These are phyloP conservation scores for Drosophila atripex DNA, from an alignment of 2,888 invertebrate genomes.

Conservation along the genomic window DNA sequence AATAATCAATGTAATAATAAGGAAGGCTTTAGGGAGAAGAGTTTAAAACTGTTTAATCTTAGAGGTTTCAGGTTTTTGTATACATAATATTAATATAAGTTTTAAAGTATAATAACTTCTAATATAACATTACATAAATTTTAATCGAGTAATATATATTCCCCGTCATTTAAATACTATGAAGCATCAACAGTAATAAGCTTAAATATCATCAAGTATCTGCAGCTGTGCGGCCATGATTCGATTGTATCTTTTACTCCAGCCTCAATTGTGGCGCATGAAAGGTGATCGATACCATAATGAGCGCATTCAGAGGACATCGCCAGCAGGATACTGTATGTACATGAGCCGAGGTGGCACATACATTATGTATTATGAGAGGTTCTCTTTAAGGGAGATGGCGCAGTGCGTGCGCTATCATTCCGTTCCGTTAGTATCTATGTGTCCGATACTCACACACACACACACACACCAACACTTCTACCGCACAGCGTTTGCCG, in stretches of 20 bases:
- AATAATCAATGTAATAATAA: no score
- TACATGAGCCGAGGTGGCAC: constrained; percentile 12
- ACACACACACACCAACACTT: constrained; percentile 6
- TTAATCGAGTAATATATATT: no score
- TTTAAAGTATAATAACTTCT: neutral
- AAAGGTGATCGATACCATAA: constrained; percentile 61
- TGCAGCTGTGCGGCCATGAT: constrained; percentile 25
- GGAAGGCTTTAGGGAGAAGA: neutral
- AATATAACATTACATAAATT: neutral
- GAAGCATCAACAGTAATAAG: no score
- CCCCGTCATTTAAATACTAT: neutral
- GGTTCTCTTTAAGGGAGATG: constrained; percentile 52
- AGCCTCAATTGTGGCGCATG: constrained; percentile 51
- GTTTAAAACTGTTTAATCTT: neutral
- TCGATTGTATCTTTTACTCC: constrained; percentile 40
- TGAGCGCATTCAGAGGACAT: constrained; percentile 44
- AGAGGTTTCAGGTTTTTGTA: no score
- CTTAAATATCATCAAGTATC: constrained; percentile 33
- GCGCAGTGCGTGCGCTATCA: constrained; percentile 69
- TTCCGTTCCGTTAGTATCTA: constrained; percentile 45
- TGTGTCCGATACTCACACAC: constrained; percentile 21
- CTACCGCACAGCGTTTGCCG: constrained; percentile 47
- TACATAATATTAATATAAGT: no score
- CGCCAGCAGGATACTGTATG: constrained; percentile 8
- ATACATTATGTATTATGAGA: constrained; percentile 43